Base-by-base conservation (phyloP, 2,888 invertebrate genomes). In the Pomacea canaliculata region DNA sequence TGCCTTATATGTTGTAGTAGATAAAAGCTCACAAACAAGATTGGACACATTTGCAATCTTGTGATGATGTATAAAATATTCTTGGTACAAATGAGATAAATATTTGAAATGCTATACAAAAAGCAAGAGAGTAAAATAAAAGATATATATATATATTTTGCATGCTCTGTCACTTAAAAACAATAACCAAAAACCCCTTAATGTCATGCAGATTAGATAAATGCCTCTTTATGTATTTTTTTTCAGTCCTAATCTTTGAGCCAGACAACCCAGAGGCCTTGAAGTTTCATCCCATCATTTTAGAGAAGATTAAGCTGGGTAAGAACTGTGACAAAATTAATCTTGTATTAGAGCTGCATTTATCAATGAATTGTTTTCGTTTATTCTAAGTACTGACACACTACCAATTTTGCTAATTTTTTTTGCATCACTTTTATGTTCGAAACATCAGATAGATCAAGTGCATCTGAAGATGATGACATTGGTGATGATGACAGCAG, bases 181-280 rank as follows among this genome's bases (percentile, higher is more conserved):
- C 51, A 7, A 7, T 5, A 37, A 37, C 3, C 37, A 37, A 37
- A 5, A 37, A 37, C 3, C 3, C 37, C 37, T 56, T 56, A 8
- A 56, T 56, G 37, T 37, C 37, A 37, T 37, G 16, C 1, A 16
- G 10, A 16, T 56, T 10, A 10, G 51, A 56, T 4, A 56, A 56
- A 56, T 56, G 51, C 8, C 8, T 4, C 16, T 7, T 56, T 8
- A 56, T 56, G 12, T 56, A 37, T 56, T 56, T 56, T 16, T 16
- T 56, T 86, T 69, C 84, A 88, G 88, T 89, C 81, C 77, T 89
- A 73, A 82, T 89, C 62, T 89, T 86, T 83, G 89, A 89, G 74
- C 88, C 89, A 8, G 80, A 83, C 23, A 85, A 89, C 79, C 71
- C 82, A 70, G 86, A 88, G 63, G 89, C 88, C 5, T 76, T 86